Conservation (phyloP, 2,888 invertebrate genomes). For the Tethea ocularis region DNA sequence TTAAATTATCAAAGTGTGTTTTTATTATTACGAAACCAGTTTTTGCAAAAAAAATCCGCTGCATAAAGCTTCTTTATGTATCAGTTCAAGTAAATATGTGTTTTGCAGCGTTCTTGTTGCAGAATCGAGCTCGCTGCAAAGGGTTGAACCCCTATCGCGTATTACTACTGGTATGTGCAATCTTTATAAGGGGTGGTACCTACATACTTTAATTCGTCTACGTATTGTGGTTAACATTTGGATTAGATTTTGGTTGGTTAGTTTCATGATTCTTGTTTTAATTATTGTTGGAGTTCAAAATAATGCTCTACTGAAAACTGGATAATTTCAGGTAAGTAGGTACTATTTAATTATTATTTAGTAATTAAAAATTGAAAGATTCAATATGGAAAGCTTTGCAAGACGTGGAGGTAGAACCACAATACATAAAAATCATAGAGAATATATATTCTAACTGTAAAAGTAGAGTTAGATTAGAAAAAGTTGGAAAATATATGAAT, state of each 20-base stretch:
- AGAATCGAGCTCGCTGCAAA: conserved; percentile 63
- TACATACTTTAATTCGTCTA: conserved; percentile 27
- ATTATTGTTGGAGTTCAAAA: too few species aligned
- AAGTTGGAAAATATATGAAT: too few species aligned
- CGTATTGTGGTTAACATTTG: conserved; percentile 10
- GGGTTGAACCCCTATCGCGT: conserved; percentile 62
- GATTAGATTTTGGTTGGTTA: neutral
- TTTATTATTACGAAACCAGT: neutral
- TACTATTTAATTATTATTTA: too few species aligned
- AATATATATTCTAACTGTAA: too few species aligned
- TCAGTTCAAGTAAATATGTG: conserved; percentile 43
- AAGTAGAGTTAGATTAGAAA: too few species aligned
- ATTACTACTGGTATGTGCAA: conserved; percentile 30
- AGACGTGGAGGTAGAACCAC: too few species aligned
- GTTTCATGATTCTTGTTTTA: neutral
- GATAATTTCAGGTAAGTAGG: too few species aligned
- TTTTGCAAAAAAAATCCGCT: conserved; percentile 5
- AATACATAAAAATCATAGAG: too few species aligned
- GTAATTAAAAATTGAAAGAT: too few species aligned
- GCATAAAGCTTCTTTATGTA: conserved; percentile 22
- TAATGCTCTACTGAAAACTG: neutral
- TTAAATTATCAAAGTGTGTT: neutral
- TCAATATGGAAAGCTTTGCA: too few species aligned
- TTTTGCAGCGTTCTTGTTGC: conserved; percentile 60
- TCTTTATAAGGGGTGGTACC: conserved; percentile 38